Evolutionary conservation across 2,113 vertebrate genomes (phyloP).

Genomic region (Solea senegalensis): DNA sequence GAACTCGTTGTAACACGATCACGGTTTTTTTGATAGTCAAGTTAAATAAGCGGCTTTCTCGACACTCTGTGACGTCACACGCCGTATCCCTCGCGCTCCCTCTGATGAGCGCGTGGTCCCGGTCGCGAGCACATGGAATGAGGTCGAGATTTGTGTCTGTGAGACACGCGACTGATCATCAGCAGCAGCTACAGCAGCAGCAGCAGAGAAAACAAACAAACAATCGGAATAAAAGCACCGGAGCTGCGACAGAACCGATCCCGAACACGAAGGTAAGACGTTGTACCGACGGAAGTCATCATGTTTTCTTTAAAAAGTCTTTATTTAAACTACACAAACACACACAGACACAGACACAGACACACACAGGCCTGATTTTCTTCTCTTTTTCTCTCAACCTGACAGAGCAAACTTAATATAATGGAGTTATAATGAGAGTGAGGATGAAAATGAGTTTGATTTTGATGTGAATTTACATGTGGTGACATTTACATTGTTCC

Average conservation of each 20-base stretch:
- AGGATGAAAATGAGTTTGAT: background rate
- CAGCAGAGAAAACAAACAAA: background rate
- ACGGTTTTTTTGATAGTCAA: background rate
- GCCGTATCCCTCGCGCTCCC: slow-evolving; percentile 60
- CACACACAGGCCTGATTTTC: background rate
- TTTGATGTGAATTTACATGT: slow-evolving; percentile 2
- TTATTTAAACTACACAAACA: background rate
- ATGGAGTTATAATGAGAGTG: background rate
- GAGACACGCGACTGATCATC: slow-evolving; percentile 54
- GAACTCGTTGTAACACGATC: too few species aligned
- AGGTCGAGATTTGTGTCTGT: slow-evolving; percentile 67
- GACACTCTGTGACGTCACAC: slow-evolving; percentile 76
- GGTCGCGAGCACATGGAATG: slow-evolving; percentile 82
- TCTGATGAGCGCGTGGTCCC: slow-evolving; percentile 71
- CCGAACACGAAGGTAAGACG: slow-evolving; percentile 57
- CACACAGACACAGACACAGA: too few species aligned
- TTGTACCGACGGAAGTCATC: background rate
- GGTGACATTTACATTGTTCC: slow-evolving; percentile 51
- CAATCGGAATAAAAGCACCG: slow-evolving; percentile 60
- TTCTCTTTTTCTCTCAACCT: background rate
- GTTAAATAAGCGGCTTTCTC: slow-evolving; percentile 31
- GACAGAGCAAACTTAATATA: slow-evolving; percentile 4
- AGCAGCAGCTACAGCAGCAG: background rate
- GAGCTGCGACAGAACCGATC: background rate
- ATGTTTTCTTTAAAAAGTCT: background rate